Conservation (phyloP, 2,888 invertebrate species). For the Amphipyra berbera region DNA sequence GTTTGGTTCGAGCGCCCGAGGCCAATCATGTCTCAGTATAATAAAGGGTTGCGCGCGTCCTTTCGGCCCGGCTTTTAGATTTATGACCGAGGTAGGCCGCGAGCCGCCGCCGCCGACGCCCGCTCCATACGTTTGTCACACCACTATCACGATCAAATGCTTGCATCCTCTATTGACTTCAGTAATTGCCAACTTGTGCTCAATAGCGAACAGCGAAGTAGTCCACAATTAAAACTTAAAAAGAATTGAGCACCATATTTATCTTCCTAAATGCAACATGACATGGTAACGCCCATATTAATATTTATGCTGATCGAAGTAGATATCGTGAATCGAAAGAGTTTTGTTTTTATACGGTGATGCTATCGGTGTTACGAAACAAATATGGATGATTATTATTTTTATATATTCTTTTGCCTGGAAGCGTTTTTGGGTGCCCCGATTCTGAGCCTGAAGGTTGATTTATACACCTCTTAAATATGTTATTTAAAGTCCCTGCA, state of each 20-base stretch:
- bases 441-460: constrained; percentile 19
- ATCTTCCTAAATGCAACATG: constrained; percentile 77
- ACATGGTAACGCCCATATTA: constrained; percentile 78
- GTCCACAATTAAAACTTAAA: constrained; percentile 63
- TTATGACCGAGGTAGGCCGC: constrained; percentile 73
- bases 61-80: constrained; percentile 80
- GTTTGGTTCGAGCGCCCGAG: constrained; percentile 84
- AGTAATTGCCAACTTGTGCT: constrained; percentile 76
- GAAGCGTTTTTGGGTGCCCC: constrained; percentile 30
- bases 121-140: constrained; percentile 82
- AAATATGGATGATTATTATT: constrained; percentile 45
- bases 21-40: constrained; percentile 88
- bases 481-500: constrained; percentile 13
- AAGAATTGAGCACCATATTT: constrained; percentile 63
- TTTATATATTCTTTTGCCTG: constrained; percentile 44
- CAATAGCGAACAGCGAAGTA: constrained; percentile 42
- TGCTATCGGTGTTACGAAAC: constrained; percentile 46
- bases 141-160: constrained; percentile 77
- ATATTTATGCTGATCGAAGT: constrained; percentile 83
- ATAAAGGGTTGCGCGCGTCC: constrained; percentile 86
- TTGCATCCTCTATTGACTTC: constrained; percentile 62
- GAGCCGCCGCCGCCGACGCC: constrained; percentile 76
- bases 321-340: constrained; percentile 66
- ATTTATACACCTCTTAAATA: constrained; percentile 24
- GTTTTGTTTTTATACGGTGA: constrained; percentile 56